Percentiles rank a stretch among this genome's conserved stretches.
Evolutionary conservation across 2,888 invertebrate genomes (phyloP).

Genomic region (Amblyjoppa fuscipennis): DNA sequence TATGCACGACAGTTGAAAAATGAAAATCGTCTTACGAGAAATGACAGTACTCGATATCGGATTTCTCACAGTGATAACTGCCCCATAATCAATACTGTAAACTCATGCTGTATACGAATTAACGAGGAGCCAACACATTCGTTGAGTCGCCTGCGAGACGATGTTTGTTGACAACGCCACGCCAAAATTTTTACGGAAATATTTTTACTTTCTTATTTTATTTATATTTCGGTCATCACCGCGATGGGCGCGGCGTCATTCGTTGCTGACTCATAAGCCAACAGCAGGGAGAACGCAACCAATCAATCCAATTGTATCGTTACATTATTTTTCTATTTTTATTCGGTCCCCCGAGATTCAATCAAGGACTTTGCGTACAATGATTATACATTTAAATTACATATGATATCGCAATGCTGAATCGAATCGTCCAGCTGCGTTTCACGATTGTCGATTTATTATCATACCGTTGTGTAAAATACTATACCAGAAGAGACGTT

Average conservation of each 20-base stretch:
- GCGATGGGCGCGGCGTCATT: background rate
- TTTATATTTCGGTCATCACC: background rate
- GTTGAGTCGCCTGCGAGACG: background rate
- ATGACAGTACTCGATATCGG: constrained; percentile 37
- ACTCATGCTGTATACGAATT: constrained; percentile 64
- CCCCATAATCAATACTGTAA: constrained; percentile 51
- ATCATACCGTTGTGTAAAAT: constrained; percentile 50
- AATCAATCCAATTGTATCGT: background rate
- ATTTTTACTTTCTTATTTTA: constrained; percentile 9
- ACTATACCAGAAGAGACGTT: background rate
- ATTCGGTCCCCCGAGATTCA: constrained; percentile 11
- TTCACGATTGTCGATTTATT: constrained; percentile 39
- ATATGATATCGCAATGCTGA: constrained; percentile 39
- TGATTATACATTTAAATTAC: constrained; percentile 32
- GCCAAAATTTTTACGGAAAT: constrained; percentile 22
- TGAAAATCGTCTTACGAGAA: constrained; percentile 13
- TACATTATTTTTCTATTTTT: background rate
- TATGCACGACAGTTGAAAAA: constrained; percentile 18
- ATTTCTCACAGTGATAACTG: constrained; percentile 52
- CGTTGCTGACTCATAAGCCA: background rate
- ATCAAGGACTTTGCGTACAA: constrained; percentile 54
- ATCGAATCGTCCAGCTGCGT: constrained; percentile 32
- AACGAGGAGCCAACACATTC: constrained; percentile 39
- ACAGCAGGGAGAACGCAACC: background rate
- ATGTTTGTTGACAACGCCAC: background rate